Evolutionary conservation across 2,888 invertebrate species (phyloP).

Genomic region (Frankliniella fusca): DNA sequence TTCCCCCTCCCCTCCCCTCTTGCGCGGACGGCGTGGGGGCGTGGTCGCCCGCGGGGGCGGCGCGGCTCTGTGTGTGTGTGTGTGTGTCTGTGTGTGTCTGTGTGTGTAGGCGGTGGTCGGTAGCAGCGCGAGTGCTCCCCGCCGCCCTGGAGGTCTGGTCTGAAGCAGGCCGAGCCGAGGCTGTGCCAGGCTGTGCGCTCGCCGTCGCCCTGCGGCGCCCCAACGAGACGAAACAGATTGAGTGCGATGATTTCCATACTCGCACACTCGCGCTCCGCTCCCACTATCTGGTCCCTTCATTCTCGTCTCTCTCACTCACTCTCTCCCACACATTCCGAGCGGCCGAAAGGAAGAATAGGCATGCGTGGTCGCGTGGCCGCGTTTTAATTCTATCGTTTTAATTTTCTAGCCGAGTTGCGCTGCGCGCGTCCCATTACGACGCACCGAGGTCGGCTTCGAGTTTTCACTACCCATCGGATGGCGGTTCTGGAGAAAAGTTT

Average conservation of each 20-base stretch:
- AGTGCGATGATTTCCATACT: conserved; percentile 22
- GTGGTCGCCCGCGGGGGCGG: not conserved
- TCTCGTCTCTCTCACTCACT: too few species aligned
- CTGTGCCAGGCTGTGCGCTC: too few species aligned
- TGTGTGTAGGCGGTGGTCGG: too few species aligned
- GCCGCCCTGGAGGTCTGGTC: not conserved
- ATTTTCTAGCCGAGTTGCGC: too few species aligned
- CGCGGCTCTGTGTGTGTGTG: not conserved
- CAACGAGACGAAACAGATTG: conserved; percentile 1
- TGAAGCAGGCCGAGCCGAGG: not conserved
- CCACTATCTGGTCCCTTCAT: too few species aligned
- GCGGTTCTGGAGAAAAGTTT: too few species aligned
- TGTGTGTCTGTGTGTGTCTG: not conserved
- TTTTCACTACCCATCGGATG: too few species aligned
- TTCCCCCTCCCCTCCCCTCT: not conserved
- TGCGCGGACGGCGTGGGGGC: not conserved
- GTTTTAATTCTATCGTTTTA: not conserved
- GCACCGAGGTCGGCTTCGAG: too few species aligned
- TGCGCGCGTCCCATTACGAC: too few species aligned
- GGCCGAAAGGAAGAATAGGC: too few species aligned
- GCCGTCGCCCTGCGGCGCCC: not conserved
- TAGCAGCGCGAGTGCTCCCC: not conserved
- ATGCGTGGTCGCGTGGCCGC: not conserved
- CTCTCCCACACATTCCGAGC: too few species aligned
- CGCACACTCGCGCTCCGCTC: not conserved